These are phyloP conservation scores for Drosophila nikananu DNA, from an alignment of 1,140 invertebrate species.

Conservation along the genomic window DNA sequence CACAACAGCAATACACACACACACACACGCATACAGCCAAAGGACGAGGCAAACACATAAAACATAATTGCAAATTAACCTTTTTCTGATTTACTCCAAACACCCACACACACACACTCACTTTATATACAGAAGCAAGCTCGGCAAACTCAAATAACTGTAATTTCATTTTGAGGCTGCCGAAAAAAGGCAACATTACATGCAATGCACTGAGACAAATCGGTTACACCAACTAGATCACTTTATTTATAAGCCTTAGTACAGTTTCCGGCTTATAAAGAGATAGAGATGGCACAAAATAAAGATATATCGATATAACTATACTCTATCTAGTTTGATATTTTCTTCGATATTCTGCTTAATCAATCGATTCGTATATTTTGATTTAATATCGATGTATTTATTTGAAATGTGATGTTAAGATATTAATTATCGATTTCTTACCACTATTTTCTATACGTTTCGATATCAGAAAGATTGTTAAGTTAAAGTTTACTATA, in stretches of 20 bases:
- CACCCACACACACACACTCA: slow-evolving; percentile 5
- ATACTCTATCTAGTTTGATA: no score
- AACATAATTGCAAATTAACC: slow-evolving; percentile 63
- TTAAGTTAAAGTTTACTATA: no score
- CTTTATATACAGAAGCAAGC: slow-evolving; percentile 31
- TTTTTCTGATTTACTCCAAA: slow-evolving; percentile 55
- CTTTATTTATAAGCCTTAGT: rapidly evolving
- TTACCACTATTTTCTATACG: no score
- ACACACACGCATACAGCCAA: slow-evolving; percentile 1
- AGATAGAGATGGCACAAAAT: not conserved
- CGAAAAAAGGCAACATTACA: slow-evolving; percentile 1
- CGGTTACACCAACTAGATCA: not conserved
- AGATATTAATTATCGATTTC: no score
- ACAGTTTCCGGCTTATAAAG: no score
- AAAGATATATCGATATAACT: no score
- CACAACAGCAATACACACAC: slow-evolving; percentile 9
- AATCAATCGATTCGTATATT: no score
- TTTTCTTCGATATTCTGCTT: no score
- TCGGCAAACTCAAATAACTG: slow-evolving; percentile 29
- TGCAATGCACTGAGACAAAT: slow-evolving; percentile 13
- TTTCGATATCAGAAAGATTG: no score
- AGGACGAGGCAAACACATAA: slow-evolving; percentile 35
- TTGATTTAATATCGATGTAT: no score
- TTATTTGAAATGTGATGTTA: no score
- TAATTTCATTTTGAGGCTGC: slow-evolving; percentile 31